These are phyloP conservation scores for Eptesicus fuscus DNA, from an alignment of 2,113 vertebrate species.

Conservation along the genomic window DNA sequence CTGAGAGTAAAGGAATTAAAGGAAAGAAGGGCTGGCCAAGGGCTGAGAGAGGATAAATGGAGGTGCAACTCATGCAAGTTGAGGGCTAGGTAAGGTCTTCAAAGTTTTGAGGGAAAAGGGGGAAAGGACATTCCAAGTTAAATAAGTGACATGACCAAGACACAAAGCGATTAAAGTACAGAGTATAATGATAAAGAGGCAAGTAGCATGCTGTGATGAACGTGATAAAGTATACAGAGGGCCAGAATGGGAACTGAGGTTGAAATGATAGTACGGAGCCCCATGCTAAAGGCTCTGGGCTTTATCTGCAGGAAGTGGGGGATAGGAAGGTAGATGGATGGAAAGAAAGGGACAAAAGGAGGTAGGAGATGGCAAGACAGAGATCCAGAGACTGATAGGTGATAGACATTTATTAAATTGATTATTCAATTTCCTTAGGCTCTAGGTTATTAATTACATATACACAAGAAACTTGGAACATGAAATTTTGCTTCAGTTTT, in stretches of 20 bases:
- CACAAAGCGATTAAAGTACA: not conserved
- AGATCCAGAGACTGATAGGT: no score
- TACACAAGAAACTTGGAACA: not conserved
- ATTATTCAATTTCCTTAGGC: not conserved
- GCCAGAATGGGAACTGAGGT: not conserved
- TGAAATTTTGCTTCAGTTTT: not conserved
- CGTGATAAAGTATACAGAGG: not conserved
- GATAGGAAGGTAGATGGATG: no score
- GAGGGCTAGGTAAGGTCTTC: not conserved
- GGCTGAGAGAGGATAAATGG: not conserved
- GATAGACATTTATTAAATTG: not conserved
- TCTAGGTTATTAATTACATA: not conserved
- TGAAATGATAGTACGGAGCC: not conserved
- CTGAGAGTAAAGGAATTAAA: not conserved
- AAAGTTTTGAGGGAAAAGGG: not conserved
- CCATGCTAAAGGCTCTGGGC: not conserved
- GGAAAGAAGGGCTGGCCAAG: fast-evolving
- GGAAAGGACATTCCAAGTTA: not conserved
- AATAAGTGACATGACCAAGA: not conserved
- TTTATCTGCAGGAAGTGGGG: no score
- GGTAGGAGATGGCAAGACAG: not conserved
- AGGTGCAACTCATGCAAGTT: not conserved
- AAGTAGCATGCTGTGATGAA: no score
- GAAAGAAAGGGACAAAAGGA: no score
- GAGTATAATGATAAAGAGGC: not conserved